phyloP scores from a whole-genome alignment of 1,140 invertebrate species.

The Drosophila tristis region DNA sequence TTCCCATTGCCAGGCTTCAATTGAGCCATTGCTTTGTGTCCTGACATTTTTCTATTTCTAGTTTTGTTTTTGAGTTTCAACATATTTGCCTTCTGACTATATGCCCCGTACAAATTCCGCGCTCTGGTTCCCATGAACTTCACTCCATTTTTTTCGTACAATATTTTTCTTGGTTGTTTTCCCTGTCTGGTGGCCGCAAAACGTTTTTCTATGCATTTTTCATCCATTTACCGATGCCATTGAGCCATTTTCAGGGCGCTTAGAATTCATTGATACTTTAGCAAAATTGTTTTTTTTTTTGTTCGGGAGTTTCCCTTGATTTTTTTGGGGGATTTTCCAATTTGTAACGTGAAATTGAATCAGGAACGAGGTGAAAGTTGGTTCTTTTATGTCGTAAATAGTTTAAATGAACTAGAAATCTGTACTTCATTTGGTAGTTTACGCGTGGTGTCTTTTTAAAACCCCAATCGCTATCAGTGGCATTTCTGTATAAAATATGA shows the following conservation, averaged over 20 bases:
- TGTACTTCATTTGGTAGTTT: no score
- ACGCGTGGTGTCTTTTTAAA: no score
- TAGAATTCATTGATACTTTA: slow-evolving; percentile 78
- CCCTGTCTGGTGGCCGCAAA: slow-evolving; percentile 65
- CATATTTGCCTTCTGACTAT: slow-evolving; percentile 62
- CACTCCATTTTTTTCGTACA: slow-evolving; percentile 20
- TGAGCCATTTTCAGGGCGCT: slow-evolving; percentile 70
- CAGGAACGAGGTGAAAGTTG: neutral
- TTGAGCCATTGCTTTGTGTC: slow-evolving; percentile 18
- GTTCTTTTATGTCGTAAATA: neutral
- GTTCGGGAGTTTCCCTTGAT: slow-evolving; percentile 21
- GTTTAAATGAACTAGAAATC: neutral
- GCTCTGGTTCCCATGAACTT: slow-evolving; percentile 18
- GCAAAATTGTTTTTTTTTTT: slow-evolving; percentile 61
- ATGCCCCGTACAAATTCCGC: neutral
- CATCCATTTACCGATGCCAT: slow-evolving; percentile 69
- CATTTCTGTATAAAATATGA: no score
- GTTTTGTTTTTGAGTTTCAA: slow-evolving; percentile 45
- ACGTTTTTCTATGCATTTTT: slow-evolving; percentile 76
- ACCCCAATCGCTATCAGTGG: no score
- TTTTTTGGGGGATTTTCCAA: slow-evolving; percentile 7
- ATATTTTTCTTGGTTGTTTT: slow-evolving; percentile 41
- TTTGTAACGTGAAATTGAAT: slow-evolving; percentile 59
- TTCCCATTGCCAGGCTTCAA: neutral
- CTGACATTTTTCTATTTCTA: slow-evolving; percentile 31